phyloP scores from a whole-genome alignment of 2,113 vertebrate genomes.

The Microcebus griseorufus region DNA sequence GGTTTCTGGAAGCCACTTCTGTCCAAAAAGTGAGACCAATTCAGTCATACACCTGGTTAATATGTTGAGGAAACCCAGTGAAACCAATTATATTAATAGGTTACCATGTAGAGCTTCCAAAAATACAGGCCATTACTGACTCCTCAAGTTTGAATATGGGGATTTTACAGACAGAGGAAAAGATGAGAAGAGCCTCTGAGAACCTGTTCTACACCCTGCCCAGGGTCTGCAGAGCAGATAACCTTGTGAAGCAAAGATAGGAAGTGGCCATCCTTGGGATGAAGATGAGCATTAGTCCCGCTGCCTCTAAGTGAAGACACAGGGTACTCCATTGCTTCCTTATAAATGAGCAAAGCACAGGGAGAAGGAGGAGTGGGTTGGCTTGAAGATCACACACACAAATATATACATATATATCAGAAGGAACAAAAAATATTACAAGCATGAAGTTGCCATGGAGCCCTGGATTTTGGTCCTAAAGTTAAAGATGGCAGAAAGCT shows the following conservation, averaged over 20 bases:
- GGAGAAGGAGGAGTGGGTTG: background rate
- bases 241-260: accelerated
- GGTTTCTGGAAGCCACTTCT: background rate
- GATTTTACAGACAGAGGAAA: background rate
- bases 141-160: background rate
- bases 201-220: background rate
- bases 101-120: background rate
- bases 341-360: background rate
- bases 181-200: background rate
- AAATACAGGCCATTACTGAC: background rate
- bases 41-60: background rate
- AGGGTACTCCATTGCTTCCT: background rate
- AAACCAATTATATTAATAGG: background rate
- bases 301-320: background rate
- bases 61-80: background rate
- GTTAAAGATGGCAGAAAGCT: background rate
- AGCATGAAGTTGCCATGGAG: background rate
- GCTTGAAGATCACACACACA: background rate
- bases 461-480: background rate
- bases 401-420: too few relatives aligned
- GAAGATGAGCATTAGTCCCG: background rate
- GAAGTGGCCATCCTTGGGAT: background rate
- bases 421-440: background rate
- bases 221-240: background rate
- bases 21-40: background rate